These are phyloP conservation scores for Drosophila stalkeri DNA, from an alignment of 2,888 invertebrate genomes.

Conservation along the genomic window DNA sequence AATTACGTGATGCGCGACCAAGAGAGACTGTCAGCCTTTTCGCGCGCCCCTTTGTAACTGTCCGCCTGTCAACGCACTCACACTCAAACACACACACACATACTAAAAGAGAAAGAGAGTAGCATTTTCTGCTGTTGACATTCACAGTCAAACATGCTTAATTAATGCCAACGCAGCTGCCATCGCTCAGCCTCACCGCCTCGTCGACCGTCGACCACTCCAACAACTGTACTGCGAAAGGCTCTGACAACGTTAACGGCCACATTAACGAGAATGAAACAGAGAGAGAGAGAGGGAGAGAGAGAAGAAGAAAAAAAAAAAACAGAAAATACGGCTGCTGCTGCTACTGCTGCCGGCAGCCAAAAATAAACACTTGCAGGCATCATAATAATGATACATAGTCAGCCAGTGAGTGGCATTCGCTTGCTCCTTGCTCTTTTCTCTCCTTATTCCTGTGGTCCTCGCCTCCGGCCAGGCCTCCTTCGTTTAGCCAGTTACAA, in stretches of 20 bases:
- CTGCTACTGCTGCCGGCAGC: constrained; percentile 54
- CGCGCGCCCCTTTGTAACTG: constrained; percentile 42
- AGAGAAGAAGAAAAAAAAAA: no score
- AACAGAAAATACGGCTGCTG: constrained; percentile 2
- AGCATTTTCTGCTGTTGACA: constrained; percentile 74
- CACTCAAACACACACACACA: constrained; percentile 35
- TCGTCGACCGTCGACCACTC: constrained; percentile 25
- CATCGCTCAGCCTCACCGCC: constrained; percentile 52
- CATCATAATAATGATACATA: constrained; percentile 77
- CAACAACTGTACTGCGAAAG: constrained; percentile 56
- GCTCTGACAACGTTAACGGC: constrained; percentile 76
- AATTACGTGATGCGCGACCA: constrained; percentile 67
- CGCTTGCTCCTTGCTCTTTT: constrained; percentile 32
- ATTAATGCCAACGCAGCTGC: constrained; percentile 74
- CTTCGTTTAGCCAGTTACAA: constrained; percentile 54
- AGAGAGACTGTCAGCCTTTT: constrained; percentile 45
- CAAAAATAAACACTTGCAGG: constrained; percentile 79
- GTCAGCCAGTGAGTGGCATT: constrained; percentile 59
- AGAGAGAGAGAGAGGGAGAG: background rate
- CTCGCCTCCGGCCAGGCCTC: constrained; percentile 38
- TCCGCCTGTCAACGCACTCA: constrained; percentile 62
- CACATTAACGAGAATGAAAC: constrained; percentile 63
- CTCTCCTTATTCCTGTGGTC: constrained; percentile 31
- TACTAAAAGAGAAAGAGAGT: constrained; percentile 9
- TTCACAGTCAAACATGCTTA: constrained; percentile 81